Percentiles rank a stretch among this genome's conserved stretches.
Conservation (phyloP, 2,113 vertebrate species). For the Toxotes jaculatrix region DNA sequence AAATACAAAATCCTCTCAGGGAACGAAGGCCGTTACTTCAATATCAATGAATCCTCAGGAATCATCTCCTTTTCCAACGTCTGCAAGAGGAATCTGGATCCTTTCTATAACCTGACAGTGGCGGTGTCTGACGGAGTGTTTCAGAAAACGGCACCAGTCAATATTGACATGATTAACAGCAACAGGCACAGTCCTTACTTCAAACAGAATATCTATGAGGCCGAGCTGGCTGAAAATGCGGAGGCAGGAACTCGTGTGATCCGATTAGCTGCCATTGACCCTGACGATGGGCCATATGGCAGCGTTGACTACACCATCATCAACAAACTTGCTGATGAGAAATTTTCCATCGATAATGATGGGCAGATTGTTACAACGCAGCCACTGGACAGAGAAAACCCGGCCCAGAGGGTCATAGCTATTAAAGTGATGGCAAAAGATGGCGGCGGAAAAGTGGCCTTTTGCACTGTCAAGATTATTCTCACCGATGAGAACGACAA, state of each 20-base stretch:
- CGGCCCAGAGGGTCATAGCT: slow-evolving; percentile 92
- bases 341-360: slow-evolving; percentile 88
- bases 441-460: slow-evolving; percentile 93
- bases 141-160: slow-evolving; percentile 92
- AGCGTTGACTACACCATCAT: slow-evolving; percentile 96
- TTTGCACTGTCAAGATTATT: slow-evolving; percentile 97
- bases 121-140: slow-evolving; percentile 97
- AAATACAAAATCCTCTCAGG: slow-evolving; percentile 95
- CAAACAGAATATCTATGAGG: slow-evolving; percentile 91
- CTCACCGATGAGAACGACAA: slow-evolving; percentile 98
- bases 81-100: slow-evolving; percentile 90
- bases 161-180: slow-evolving; percentile 93
- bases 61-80: slow-evolving; percentile 94
- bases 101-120: slow-evolving; percentile 91
- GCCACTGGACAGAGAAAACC: slow-evolving; percentile 94
- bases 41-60: slow-evolving; percentile 94
- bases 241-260: slow-evolving; percentile 95
- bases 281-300: slow-evolving; percentile 93
- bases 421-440: slow-evolving; percentile 98
- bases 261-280: slow-evolving; percentile 91
- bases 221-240: slow-evolving; percentile 95
- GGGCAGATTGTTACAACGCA: slow-evolving; percentile 92
- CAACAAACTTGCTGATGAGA: slow-evolving; percentile 94
- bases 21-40: slow-evolving; percentile 92
- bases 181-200: slow-evolving; percentile 94